Conservation (phyloP, 2,888 invertebrate species). For the Folsomia manolachei region DNA sequence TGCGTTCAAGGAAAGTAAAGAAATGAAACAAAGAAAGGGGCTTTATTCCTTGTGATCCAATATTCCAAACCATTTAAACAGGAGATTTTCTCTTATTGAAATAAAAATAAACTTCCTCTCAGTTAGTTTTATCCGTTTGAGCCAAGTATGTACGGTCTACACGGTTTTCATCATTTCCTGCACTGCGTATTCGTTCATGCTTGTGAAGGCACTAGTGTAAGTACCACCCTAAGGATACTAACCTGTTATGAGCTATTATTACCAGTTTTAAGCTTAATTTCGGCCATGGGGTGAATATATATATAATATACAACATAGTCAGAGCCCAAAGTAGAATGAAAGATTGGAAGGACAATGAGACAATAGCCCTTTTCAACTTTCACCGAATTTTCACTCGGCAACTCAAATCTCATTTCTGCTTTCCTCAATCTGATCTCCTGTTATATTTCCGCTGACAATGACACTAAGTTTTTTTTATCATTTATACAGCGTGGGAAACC, state of each 20-base stretch:
- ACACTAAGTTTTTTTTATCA: too few relatives aligned
- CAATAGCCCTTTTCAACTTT: neutral
- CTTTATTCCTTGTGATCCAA: conserved; percentile 20
- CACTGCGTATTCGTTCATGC: too few relatives aligned
- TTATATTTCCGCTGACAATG: too few relatives aligned
- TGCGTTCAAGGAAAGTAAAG: neutral
- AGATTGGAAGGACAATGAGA: neutral
- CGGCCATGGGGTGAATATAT: neutral
- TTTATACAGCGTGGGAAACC: too few relatives aligned
- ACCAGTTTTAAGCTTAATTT: neutral
- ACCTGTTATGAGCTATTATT: neutral
- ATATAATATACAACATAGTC: too few relatives aligned
- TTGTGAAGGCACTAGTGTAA: too few relatives aligned
- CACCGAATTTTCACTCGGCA: neutral
- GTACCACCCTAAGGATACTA: neutral
- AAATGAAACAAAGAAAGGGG: conserved; percentile 17
- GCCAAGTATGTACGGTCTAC: neutral
- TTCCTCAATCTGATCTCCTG: too few relatives aligned
- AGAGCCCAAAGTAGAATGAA: neutral
- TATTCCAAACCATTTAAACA: conserved; percentile 25
- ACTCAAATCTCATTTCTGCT: too few relatives aligned
- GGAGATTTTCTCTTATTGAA: conserved; percentile 12
- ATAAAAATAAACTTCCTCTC: conserved; percentile 7
- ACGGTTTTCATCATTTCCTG: neutral
- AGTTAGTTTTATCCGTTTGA: neutral